Evolutionary conservation across 2,113 vertebrate genomes (phyloP), one percentile per base, ranked within the genome.

Genomic region (Pangasianodon gigas): DNA sequence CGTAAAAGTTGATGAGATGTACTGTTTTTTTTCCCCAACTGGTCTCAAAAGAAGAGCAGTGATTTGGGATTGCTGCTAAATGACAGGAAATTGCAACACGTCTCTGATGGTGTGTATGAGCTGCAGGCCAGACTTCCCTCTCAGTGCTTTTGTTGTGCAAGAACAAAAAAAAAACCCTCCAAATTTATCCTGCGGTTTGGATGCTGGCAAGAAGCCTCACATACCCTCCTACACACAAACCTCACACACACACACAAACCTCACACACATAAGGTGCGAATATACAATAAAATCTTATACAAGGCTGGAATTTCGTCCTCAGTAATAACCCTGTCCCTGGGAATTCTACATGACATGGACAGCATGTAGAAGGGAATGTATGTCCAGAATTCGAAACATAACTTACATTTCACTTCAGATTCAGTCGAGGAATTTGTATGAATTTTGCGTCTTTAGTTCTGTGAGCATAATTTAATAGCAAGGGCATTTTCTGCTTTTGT

Each of bases 51-150:
- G 48, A 16, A 54, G 51, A 32, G 32, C 26, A 80, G 46, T 51
- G 46, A 80, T 51, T 80, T 32, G 29, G 18, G 51, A 82, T n/a
- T 54, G 16, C 14, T 54, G n/a, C 51, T 82, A 80, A 52, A 80
- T n/a, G 79, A 82, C 79, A 6, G 51, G 79, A 82, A 82, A 32
- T 51, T 79, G 88, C 77, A 86, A 54, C 44, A 89, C 71, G 51
- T 80, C 88, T 80, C 83, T 85, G 56, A 67, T 29, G 54, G 6
- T 37, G 54, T 65, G 71, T 80, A 52, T 0, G n/a, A 16, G 46
- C 18, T 60, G 56, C 83, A 62, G 32, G 46, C 32, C 54, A 48
- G 32, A 80, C 83, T 89, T 89, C 88, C 69, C 13, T 52, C 54
- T 84, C 71, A 52, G 80, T 5, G 46, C 37, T 88, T 1, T 26